Percentiles rank a stretch among this genome's conserved stretches.
These are phyloP conservation scores for Eristalis intricaria DNA, from an alignment of 2,888 invertebrate species.

Conservation along the genomic window DNA sequence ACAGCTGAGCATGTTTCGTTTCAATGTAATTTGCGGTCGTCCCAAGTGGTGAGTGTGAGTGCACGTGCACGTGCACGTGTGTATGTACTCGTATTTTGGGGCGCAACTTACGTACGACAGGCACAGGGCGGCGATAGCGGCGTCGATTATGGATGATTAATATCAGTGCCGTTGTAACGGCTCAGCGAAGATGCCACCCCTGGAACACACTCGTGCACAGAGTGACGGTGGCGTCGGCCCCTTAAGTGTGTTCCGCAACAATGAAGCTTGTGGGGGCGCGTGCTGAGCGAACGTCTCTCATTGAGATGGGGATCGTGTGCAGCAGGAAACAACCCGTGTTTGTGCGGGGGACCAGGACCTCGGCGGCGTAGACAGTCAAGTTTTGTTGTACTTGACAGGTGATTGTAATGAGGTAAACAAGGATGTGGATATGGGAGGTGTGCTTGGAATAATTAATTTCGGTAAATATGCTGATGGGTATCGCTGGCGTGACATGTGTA, in stretches of 20 bases:
- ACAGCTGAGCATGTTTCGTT: background rate
- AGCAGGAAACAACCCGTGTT: background rate
- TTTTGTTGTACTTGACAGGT: background rate
- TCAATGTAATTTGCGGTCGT: background rate
- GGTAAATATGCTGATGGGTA: constrained; percentile 8
- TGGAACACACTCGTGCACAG: background rate
- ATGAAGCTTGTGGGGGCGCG: background rate
- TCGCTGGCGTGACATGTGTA: background rate
- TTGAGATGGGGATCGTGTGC: background rate
- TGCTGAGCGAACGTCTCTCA: background rate
- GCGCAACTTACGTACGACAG: too few relatives aligned
- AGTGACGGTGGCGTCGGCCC: background rate
- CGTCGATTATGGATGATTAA: constrained; percentile 10
- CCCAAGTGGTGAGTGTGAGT: background rate
- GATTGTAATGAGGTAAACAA: constrained; percentile 9
- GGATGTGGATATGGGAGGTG: background rate
- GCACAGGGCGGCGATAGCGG: background rate
- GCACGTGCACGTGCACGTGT: background rate
- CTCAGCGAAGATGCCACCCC: background rate
- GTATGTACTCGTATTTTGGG: too few relatives aligned
- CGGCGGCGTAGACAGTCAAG: background rate
- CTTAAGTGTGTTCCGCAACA: background rate
- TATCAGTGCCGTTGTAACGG: background rate
- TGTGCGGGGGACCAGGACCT: background rate
- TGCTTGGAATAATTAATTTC: constrained; percentile 4